Base-by-base conservation (phyloP, 2,888 invertebrate species). In the Cynaeus angustus region DNA sequence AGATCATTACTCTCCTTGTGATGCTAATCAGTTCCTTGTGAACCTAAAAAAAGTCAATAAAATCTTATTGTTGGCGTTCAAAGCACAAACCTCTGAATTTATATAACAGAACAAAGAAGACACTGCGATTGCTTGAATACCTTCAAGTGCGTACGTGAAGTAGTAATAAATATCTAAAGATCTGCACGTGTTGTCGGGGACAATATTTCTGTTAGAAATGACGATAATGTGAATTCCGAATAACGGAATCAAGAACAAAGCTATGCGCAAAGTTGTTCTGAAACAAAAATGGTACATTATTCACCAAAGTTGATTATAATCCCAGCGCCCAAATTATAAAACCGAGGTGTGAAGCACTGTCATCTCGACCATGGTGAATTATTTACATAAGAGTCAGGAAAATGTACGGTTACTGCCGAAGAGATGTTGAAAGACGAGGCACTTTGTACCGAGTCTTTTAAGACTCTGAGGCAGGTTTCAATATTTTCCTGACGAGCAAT, bases 141-240 rank as follows among this genome's bases (percentile, higher is more conserved):
- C 89, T 75, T 90, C 90, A 28, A 90, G 81, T 0, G 87, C 81
- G 74, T 90, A 91, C 0, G 89, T 87, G n/a, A 87, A 75, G 76
- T 87, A 88, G 75, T 88, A 89, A 77, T 90, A 91, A 9, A 85
- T 79, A 76, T 91, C 89, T 74, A 90, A 89, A 3, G 82, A 71
- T 76, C 81, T 0, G 76, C 84, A 81, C 86, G 89, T 75, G 85
- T 85, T 76, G 45, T 76, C 77, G 0, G 83, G 84, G 0, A 89
- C 88, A n/a, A 83, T 82, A 1, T 89, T 88, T 59, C 88, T 83
- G 37, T 89, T 85, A 0, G 88, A 87, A 0, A 89, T 89, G 64
- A 92, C 83, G n/a, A 92, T 84, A 76, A 91, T 91, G 77, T 92
- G 92, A 0, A 90, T 86, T 0, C 92, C 92, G 74, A 92, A 91